phyloP scores from a whole-genome alignment of 53 echinoderm and acorn worm genomes.

The Apostichopus leukothele region DNA sequence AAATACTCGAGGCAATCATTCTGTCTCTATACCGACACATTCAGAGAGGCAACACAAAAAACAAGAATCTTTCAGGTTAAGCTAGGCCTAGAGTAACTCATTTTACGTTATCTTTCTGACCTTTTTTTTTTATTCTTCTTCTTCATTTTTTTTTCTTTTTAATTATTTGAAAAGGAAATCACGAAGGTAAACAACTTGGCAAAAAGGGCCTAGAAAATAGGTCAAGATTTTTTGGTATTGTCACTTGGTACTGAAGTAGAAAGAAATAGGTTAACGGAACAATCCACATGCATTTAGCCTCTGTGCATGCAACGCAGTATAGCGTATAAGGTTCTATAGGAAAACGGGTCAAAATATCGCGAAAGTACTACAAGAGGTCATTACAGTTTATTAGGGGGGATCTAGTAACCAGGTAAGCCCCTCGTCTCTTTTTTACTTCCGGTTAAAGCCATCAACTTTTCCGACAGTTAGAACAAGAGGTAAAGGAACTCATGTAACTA shows the following conservation, averaged over 20 bases:
- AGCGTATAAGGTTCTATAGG: neutral
- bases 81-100: conserved; percentile 30
- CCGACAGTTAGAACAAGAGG: neutral
- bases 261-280: conserved; percentile 33
- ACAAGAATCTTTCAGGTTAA: conserved; percentile 20
- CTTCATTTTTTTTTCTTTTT: too few species aligned
- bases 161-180: conserved; percentile 34
- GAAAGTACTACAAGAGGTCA: conserved; percentile 32
- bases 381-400: neutral
- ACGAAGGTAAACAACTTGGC: conserved; percentile 19
- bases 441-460: neutral
- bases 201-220: conserved; percentile 11
- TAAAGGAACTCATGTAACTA: neutral
- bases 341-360: neutral
- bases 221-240: conserved; percentile 15
- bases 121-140: neutral
- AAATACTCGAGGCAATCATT: conserved; percentile 28
- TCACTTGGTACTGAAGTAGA: conserved; percentile 4
- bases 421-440: neutral
- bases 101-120: neutral
- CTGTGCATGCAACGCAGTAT: neutral
- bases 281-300: neutral
- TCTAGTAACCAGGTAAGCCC: neutral
- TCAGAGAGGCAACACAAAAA: neutral
- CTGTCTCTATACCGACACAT: neutral